Conservation (phyloP, 1,140 invertebrate genomes). For the Ptiloglossa arizonensis region DNA sequence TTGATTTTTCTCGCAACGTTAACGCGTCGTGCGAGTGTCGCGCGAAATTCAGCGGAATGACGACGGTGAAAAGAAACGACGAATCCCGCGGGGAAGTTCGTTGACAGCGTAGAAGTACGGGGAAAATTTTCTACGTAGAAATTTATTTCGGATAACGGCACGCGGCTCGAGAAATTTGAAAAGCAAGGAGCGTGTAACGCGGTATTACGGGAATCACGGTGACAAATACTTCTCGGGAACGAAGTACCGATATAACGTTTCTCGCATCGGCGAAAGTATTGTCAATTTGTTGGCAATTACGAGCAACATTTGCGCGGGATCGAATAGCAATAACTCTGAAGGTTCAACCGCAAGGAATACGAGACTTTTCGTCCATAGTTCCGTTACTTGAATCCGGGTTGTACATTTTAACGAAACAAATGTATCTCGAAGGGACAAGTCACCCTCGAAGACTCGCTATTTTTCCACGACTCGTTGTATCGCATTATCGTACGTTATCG, state of each 20-base stretch:
- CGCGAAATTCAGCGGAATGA: slow-evolving; percentile 27
- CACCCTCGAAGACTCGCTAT: no score
- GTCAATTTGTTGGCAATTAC: not conserved
- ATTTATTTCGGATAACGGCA: slow-evolving; percentile 30
- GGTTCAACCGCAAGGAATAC: no score
- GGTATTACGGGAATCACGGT: slow-evolving; percentile 10
- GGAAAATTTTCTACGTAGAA: slow-evolving; percentile 28
- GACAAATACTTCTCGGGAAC: slow-evolving; percentile 13
- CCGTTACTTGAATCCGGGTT: no score
- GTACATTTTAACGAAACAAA: no score
- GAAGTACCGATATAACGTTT: not conserved
- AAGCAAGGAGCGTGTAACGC: not conserved
- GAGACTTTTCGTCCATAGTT: no score
- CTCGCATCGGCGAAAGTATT: not conserved
- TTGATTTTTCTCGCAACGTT: slow-evolving; percentile 45
- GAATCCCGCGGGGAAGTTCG: not conserved
- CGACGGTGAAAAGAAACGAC: slow-evolving; percentile 12
- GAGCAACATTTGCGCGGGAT: not conserved
- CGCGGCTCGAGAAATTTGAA: slow-evolving; percentile 3
- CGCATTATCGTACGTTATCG: no score
- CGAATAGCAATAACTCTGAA: not conserved
- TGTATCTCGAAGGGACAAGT: no score
- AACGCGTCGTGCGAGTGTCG: slow-evolving; percentile 12
- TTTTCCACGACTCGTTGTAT: no score
- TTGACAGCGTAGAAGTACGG: slow-evolving; percentile 17